phyloP scores from a whole-genome alignment of 2,113 vertebrate species.

The Seriola aureovittata region DNA sequence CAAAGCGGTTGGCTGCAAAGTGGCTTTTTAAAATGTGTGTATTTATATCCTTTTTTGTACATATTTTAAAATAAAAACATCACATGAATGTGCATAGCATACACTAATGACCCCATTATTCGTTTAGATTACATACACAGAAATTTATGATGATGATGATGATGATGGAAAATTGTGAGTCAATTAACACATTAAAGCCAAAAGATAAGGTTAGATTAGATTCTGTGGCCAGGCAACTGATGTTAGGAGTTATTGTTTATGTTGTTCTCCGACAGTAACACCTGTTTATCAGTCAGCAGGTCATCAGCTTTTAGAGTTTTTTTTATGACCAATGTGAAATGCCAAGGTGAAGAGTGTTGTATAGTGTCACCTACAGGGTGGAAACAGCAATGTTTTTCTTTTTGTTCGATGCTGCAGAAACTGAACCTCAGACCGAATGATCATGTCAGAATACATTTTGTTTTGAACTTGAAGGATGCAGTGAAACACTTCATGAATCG shows the following conservation, averaged over 20 bases:
- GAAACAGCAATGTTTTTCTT: not conserved
- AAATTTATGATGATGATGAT: not conserved
- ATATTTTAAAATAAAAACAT: not conserved
- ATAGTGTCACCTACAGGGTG: conserved; percentile 8
- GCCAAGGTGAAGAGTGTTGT: not conserved
- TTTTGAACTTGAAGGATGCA: not conserved
- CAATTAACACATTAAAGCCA: conserved; percentile 15
- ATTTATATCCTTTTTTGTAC: too few relatives aligned
- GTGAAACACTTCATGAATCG: not conserved
- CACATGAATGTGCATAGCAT: not conserved
- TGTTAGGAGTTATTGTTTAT: not conserved
- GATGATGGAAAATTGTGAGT: not conserved
- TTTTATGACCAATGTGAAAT: conserved; percentile 2
- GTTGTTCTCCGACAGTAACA: not conserved
- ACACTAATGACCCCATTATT: not conserved
- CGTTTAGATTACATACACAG: not conserved
- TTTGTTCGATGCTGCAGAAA: not conserved
- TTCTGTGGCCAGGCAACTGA: not conserved
- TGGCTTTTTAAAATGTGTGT: not conserved
- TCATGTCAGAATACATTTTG: not conserved
- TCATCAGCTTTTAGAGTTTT: conserved; percentile 1
- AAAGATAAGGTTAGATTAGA: conserved; percentile 52
- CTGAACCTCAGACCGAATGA: too few relatives aligned
- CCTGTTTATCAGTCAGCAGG: not conserved
- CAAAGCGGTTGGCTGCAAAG: not conserved